A percentile compares a stretch with the other conserved stretches of the same genome.
phyloP scores from a whole-genome alignment of 2,888 invertebrate genomes.

The Polyommatus icarus region DNA sequence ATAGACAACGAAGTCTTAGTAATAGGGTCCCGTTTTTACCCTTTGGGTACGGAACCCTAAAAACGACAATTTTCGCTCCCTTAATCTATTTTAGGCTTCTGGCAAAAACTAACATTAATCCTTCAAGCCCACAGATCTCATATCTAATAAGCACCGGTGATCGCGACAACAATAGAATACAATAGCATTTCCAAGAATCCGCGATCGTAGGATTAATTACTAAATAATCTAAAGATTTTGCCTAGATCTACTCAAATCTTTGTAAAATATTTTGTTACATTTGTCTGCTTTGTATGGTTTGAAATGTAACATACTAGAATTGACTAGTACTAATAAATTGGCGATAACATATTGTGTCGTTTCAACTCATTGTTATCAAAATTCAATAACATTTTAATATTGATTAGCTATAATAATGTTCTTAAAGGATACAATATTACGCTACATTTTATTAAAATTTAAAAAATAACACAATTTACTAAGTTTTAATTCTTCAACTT shows the following conservation, averaged over 20 bases:
- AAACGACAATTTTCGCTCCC: no score
- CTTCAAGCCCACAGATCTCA: no score
- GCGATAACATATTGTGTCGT: neutral
- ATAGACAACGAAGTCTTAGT: no score
- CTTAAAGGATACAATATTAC: neutral
- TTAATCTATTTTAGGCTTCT: neutral
- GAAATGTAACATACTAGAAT: neutral
- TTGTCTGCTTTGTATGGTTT: no score
- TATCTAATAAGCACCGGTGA: no score
- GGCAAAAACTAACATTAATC: neutral
- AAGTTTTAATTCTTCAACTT: no score
- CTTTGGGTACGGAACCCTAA: no score
- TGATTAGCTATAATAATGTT: neutral
- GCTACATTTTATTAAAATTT: neutral
- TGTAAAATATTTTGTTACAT: neutral
- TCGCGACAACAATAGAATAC: no score
- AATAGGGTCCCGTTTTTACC: no score
- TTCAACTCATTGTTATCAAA: neutral
- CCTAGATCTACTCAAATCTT: neutral
- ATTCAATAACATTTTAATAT: slow-evolving; percentile 2
- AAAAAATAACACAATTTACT: no score
- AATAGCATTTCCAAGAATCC: no score
- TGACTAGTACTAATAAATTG: neutral
- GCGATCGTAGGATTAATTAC: no score
- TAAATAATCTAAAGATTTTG: neutral